Conservation (phyloP, 2,888 invertebrate species). For the Bombyx huttoni region DNA sequence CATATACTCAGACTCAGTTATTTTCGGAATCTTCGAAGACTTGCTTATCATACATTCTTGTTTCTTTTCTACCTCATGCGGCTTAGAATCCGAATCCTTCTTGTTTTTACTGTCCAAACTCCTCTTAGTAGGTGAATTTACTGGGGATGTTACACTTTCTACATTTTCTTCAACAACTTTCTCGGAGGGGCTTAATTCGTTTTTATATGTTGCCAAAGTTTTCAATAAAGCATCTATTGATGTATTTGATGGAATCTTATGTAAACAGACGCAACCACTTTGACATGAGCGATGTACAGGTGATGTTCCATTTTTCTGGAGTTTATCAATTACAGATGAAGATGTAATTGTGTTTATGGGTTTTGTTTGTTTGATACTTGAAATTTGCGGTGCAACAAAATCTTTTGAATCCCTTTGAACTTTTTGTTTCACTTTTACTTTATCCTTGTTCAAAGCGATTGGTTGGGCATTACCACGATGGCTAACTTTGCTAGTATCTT, state of each 20-base stretch:
- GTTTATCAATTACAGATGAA: slow-evolving; percentile 9
- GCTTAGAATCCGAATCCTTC: background rate
- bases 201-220: slow-evolving; percentile 32
- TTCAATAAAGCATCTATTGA: slow-evolving; percentile 47
- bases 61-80: background rate
- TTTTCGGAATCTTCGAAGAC: slow-evolving; percentile 6
- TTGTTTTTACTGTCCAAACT: slow-evolving; percentile 3
- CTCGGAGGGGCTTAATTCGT: slow-evolving; percentile 14
- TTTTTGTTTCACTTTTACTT: slow-evolving; percentile 9
- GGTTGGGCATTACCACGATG: slow-evolving; percentile 2
- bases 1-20: slow-evolving; percentile 44
- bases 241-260: slow-evolving; percentile 45
- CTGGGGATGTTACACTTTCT: background rate
- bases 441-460: slow-evolving; percentile 2
- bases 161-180: slow-evolving; percentile 6
- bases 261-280: slow-evolving; percentile 39
- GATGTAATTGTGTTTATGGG: slow-evolving; percentile 17
- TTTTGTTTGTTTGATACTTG: slow-evolving; percentile 26
- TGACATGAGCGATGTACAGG: slow-evolving; percentile 17
- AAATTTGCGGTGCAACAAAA: slow-evolving; percentile 7
- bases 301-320: slow-evolving; percentile 8
- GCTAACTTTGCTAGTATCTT: slow-evolving; percentile 7
- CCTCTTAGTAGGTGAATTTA: slow-evolving; percentile 4
- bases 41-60: background rate
- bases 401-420: background rate